Evolutionary conservation across 2,113 vertebrate genomes (phyloP).

Genomic region (Python bivittatus): DNA sequence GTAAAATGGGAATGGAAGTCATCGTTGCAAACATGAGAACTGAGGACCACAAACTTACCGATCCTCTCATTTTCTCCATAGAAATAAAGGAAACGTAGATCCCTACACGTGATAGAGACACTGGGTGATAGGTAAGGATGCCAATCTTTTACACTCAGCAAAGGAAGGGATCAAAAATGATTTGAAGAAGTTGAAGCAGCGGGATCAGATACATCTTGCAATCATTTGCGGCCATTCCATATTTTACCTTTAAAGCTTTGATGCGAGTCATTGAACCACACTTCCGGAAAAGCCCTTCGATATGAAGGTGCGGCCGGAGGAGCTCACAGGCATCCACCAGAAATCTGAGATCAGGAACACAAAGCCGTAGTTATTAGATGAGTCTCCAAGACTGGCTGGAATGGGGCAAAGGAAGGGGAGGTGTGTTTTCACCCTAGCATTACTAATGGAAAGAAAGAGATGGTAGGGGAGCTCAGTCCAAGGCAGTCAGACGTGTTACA

Average conservation of each 20-base stretch:
- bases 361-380: not conserved
- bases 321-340: conserved; percentile 65
- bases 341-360: conserved; percentile 51
- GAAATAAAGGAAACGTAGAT: not conserved
- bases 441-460: not conserved
- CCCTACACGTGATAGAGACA: not conserved
- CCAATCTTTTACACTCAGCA: not conserved
- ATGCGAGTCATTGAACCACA: conserved; percentile 69
- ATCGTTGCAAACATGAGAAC: too few species aligned
- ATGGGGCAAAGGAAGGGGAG: not conserved
- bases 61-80: too few species aligned
- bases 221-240: accelerated
- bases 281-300: conserved; percentile 72
- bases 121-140: not conserved
- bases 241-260: conserved; percentile 63
- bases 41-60: too few species aligned
- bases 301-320: conserved; percentile 59
- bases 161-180: not conserved
- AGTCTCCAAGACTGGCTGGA: not conserved
- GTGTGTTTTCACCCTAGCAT: too few species aligned
- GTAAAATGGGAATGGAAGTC: not conserved
- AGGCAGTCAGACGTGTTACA: not conserved
- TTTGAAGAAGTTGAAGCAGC: not conserved
- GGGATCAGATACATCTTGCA: not conserved
- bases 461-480: not conserved